Percentiles rank a stretch among this genome's conserved stretches.
Evolutionary conservation across 1,140 invertebrate genomes (phyloP).

Genomic region (Ceratina japonica): DNA sequence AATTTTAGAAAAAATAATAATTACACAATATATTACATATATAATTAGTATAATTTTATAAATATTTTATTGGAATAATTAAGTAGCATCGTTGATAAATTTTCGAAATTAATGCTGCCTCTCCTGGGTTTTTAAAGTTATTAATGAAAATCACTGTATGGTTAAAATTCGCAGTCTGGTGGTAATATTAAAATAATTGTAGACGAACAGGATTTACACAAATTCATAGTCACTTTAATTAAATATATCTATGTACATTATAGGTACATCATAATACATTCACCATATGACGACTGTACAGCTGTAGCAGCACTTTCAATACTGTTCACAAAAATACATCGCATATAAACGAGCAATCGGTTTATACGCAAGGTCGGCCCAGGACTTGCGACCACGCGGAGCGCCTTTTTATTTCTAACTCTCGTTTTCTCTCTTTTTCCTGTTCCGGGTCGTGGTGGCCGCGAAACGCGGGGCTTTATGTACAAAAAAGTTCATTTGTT

Average conservation of each 20-base stretch:
- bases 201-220: conserved; percentile 64
- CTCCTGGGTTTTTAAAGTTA: too few species aligned
- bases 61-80: too few species aligned
- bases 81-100: too few species aligned
- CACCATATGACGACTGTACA: conserved; percentile 75
- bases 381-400: conserved; percentile 54
- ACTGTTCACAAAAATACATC: conserved; percentile 78
- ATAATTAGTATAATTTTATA: too few species aligned
- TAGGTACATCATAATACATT: conserved; percentile 78
- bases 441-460: conserved; percentile 2
- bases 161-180: too few species aligned
- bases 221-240: conserved; percentile 78
- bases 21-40: too few species aligned
- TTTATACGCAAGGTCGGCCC: conserved; percentile 63
- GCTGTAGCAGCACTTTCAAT: conserved; percentile 72
- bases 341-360: conserved; percentile 70
- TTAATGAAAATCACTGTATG: too few species aligned
- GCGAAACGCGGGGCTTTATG: conserved; percentile 47
- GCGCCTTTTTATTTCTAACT: conserved; percentile 21
- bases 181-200: too few species aligned
- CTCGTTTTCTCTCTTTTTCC: not conserved
- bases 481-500: conserved; percentile 51
- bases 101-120: too few species aligned
- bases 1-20: too few species aligned
- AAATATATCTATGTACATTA: conserved; percentile 79